Evolutionary conservation across 2,113 vertebrate species (phyloP).

Genomic region (Melanerpes formicivorus): DNA sequence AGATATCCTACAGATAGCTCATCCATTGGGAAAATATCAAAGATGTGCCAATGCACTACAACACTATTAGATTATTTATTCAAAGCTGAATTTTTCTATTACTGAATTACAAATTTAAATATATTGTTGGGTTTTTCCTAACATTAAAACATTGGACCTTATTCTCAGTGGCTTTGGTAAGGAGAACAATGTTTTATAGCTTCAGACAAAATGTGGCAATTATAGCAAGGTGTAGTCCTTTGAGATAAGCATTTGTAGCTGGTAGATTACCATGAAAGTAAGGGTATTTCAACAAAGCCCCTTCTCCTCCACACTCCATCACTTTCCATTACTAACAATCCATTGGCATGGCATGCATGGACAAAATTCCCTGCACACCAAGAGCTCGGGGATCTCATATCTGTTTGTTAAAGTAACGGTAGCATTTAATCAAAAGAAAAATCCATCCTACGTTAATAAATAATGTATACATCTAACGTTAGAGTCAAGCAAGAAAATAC

Average conservation of each 20-base stretch:
- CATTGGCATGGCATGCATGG: conserved; percentile 34
- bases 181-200: neutral
- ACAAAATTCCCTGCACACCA: conserved; percentile 51
- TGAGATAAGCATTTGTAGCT: conserved; percentile 40
- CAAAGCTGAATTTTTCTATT: conserved; percentile 23
- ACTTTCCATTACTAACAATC: conserved; percentile 72
- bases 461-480: conserved; percentile 67
- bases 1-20: neutral
- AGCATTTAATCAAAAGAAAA: conserved; percentile 76
- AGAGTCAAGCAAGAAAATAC: conserved; percentile 63
- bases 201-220: conserved; percentile 45
- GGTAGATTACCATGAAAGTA: conserved; percentile 46
- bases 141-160: neutral
- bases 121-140: neutral
- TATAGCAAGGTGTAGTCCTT: conserved; percentile 44
- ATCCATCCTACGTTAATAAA: conserved; percentile 73
- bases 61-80: conserved; percentile 23
- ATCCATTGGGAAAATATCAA: conserved; percentile 4
- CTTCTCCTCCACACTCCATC: conserved; percentile 36
- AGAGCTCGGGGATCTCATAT: conserved; percentile 68
- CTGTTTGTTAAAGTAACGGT: conserved; percentile 75
- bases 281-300: conserved; percentile 18
- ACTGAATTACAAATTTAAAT: conserved; percentile 34
- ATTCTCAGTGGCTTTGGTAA: conserved; percentile 16
- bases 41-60: neutral